Evolutionary conservation across 2,888 invertebrate genomes (phyloP).

Genomic region (Biston betularia): DNA sequence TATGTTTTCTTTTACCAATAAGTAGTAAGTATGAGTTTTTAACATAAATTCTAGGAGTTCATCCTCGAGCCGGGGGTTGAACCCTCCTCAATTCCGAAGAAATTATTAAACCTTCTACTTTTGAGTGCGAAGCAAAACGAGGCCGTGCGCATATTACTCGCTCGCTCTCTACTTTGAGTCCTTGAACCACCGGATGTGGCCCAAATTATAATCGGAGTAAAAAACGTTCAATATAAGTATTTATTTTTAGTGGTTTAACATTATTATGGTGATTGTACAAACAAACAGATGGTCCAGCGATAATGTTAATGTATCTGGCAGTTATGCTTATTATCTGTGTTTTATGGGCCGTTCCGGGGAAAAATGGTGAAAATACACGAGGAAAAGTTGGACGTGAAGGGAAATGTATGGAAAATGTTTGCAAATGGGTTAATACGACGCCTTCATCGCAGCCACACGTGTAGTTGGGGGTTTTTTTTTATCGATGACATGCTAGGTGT

Average conservation of each 20-base stretch:
- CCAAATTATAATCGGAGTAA: too few relatives aligned
- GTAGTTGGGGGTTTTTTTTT: neutral
- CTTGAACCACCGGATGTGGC: too few relatives aligned
- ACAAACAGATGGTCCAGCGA: constrained; percentile 42
- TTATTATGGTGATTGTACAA: constrained; percentile 14
- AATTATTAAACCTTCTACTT: too few relatives aligned
- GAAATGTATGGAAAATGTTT: constrained; percentile 20
- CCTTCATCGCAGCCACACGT: neutral
- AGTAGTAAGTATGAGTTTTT: too few relatives aligned
- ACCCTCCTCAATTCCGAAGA: too few relatives aligned
- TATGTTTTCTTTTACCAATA: too few relatives aligned
- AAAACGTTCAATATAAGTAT: neutral
- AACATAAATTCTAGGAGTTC: too few relatives aligned
- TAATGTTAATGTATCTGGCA: constrained; percentile 45
- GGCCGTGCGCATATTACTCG: too few relatives aligned
- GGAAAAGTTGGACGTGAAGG: constrained; percentile 23
- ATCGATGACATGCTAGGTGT: too few relatives aligned
- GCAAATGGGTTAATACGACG: neutral
- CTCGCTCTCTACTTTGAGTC: too few relatives aligned
- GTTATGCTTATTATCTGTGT: constrained; percentile 47
- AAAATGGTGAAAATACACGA: constrained; percentile 37
- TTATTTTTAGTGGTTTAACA: neutral
- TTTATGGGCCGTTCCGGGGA: constrained; percentile 45
- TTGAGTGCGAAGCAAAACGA: too few relatives aligned
- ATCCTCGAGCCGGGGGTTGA: too few relatives aligned